Conservation (phyloP, 2,113 vertebrate genomes). For the Datnioides undecimradiatus region DNA sequence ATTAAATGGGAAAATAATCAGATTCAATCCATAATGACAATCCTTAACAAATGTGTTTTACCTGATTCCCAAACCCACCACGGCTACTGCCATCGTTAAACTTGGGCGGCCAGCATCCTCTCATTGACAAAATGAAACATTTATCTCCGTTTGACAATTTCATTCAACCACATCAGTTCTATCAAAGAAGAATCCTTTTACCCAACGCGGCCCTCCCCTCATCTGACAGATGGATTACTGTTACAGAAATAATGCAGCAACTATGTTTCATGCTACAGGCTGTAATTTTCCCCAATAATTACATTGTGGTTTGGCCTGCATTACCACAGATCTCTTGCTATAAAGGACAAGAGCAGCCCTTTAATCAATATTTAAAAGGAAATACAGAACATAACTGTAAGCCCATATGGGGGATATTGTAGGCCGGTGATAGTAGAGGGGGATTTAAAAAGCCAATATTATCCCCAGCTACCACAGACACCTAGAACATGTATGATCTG, state of each 20-base stretch:
- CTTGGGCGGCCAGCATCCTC: not conserved
- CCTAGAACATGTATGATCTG: not conserved
- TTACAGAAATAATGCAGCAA: conserved; percentile 41
- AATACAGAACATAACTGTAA: conserved; percentile 19
- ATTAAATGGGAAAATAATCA: not conserved
- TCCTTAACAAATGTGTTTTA: not conserved
- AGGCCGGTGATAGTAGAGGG: not conserved
- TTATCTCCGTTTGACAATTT: not conserved
- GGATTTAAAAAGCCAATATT: not conserved
- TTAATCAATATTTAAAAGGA: conserved; percentile 67
- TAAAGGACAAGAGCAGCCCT: conserved; percentile 43
- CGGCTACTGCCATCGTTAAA: not conserved
- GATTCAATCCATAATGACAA: not conserved
- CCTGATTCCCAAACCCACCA: not conserved
- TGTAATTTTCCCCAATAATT: conserved; percentile 67
- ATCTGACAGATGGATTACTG: conserved; percentile 59
- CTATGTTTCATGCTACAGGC: conserved; percentile 52
- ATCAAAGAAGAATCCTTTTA: conserved; percentile 20
- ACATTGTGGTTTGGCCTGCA: conserved; percentile 62
- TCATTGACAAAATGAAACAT: not conserved
- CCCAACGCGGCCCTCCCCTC: conserved; percentile 17
- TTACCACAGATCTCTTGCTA: conserved; percentile 45
- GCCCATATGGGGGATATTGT: not conserved
- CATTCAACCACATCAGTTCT: not conserved
- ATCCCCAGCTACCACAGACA: not conserved